phyloP scores from a whole-genome alignment of 2,113 vertebrate species.

The Fulica atra region DNA sequence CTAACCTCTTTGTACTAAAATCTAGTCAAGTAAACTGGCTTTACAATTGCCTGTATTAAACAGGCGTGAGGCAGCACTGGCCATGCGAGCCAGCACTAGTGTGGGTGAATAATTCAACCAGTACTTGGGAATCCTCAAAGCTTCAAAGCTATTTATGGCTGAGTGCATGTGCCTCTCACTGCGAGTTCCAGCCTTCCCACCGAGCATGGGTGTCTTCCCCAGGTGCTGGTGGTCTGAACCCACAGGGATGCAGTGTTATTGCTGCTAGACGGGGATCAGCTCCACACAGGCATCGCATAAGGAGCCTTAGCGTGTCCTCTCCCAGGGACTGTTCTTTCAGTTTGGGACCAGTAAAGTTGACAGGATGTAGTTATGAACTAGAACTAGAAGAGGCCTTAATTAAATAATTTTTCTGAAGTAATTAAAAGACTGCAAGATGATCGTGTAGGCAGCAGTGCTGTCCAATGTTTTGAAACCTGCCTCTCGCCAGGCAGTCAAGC shows the following conservation, averaged over 20 bases:
- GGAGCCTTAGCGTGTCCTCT: not conserved
- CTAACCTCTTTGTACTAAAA: not conserved
- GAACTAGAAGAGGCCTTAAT: slow-evolving; percentile 32
- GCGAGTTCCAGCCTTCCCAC: not conserved
- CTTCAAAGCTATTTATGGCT: not conserved
- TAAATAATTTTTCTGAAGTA: slow-evolving; percentile 40
- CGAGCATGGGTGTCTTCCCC: not conserved
- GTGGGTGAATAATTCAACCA: not conserved
- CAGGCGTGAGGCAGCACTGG: fast-evolving
- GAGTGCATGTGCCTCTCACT: fast-evolving
- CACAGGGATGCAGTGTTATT: not conserved
- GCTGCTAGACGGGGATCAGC: not conserved
- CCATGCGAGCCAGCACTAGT: not conserved
- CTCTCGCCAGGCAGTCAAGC: not conserved
- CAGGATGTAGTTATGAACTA: not conserved
- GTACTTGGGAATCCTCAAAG: not conserved
- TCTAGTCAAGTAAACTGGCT: not conserved
- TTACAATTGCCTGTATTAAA: not conserved
- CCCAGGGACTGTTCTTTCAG: not conserved
- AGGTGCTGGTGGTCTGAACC: not conserved
- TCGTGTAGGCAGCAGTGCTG: not conserved
- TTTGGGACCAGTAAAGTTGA: not conserved
- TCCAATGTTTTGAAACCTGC: not conserved
- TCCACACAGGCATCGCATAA: not conserved
- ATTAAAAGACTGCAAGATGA: slow-evolving; percentile 27